Base-by-base conservation (phyloP, 2,888 invertebrate genomes). In the Hemithea aestivaria region DNA sequence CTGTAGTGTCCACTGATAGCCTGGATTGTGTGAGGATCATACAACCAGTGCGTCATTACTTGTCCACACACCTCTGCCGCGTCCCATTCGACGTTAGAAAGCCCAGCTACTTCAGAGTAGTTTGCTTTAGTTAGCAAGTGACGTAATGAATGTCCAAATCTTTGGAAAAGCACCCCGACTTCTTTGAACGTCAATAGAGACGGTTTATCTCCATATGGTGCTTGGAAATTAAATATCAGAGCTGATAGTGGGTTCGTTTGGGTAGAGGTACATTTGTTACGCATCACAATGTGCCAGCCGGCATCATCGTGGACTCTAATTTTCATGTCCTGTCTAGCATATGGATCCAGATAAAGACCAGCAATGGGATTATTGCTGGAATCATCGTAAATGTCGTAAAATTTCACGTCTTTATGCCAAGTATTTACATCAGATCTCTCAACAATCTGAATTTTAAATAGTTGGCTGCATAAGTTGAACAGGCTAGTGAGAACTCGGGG, bases 1-100 rank as follows among this genome's bases (percentile, higher is more conserved):
- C 90, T 89, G 58, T 90, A 91, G 70, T 98, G 96, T 1, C 91
- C 88, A 28, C 94, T 93, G 31, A 97, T 89, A 0, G 88, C 78
- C 56, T 88, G 83, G 20, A 91, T 69, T 1, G 88, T 87, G 10
- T 81, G 62, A 0, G 91, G 88, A 54, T 94, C 92, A 49, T 91
- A 91, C 5, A 96, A 75, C 92, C 95, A 96, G 65, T 93, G 92
- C 0, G 90, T 88, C 90, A 98, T 90, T 35, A 98, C 94, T 56
- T 94, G 89, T 0, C 95, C 93, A 44, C 94, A 92, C 0, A 96
- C 91, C 65, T 94, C 93, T 0, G 94, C 92, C 0, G 96, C 94
- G 75, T 99, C 99, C 96, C 96, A 97, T 83, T 98, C 98, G 0
- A 98, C 90, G 69, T 95, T 95, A 0, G 93, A 92, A 10, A 94